Conservation (phyloP, 2,888 invertebrate species). For the Chrysolina americana region DNA sequence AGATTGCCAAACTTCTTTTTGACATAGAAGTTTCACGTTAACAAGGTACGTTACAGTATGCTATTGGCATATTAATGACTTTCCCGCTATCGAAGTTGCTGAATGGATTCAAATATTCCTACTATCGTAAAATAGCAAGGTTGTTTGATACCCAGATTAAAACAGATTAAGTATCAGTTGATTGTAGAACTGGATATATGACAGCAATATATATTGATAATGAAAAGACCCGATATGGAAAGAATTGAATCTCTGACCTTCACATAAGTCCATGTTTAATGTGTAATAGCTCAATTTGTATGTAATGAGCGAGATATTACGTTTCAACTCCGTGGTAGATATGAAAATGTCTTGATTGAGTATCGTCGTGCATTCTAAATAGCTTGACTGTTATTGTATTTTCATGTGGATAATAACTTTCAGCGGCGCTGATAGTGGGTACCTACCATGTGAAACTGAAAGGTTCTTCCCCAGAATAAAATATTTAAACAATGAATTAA, state of each 20-base stretch:
- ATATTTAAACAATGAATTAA: too few species aligned
- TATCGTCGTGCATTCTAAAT: neutral
- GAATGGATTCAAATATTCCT: too few species aligned
- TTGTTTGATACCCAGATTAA: neutral
- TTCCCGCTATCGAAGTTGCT: too few species aligned
- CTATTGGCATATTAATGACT: too few species aligned
- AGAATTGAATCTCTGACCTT: conserved; percentile 7
- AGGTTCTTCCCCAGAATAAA: too few species aligned
- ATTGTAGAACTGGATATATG: neutral
- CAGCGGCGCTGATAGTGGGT: too few species aligned
- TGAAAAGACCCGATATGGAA: neutral
- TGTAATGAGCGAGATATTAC: neutral
- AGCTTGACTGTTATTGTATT: too few species aligned
- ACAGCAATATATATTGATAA: neutral
- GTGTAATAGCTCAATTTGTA: neutral
- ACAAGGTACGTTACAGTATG: too few species aligned
- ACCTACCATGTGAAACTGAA: too few species aligned
- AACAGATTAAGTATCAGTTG: neutral
- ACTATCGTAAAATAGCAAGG: neutral
- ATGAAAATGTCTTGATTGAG: neutral
- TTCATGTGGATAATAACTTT: too few species aligned
- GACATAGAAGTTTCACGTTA: too few species aligned
- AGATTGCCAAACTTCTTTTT: too few species aligned
- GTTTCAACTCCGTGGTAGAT: conserved; percentile 1
- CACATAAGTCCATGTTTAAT: conserved; percentile 1